Evolutionary conservation across 37 sponge, comb jelly and placozoan genomes (phyloP).

Genomic region (Axinella damicornis): DNA sequence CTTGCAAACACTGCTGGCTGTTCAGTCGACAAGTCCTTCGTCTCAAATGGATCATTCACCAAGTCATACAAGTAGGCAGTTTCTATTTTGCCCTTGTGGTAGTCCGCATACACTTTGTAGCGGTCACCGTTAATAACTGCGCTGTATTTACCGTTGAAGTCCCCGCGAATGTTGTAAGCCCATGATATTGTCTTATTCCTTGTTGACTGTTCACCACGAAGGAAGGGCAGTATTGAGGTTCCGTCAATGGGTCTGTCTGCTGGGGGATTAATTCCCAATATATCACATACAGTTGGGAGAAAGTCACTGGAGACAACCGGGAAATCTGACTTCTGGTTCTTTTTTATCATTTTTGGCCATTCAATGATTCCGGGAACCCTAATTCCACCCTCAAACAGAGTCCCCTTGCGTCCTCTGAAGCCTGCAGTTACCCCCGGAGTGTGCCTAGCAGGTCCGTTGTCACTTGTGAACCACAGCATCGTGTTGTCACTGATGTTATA

Average conservation of each 20-base stretch:
- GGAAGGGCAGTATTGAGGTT: slow-evolving; percentile 54
- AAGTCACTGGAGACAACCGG: slow-evolving; percentile 68
- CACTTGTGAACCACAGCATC: slow-evolving; percentile 79
- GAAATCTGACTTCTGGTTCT: slow-evolving; percentile 25
- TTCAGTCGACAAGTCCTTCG: slow-evolving; percentile 19
- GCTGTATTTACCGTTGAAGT: slow-evolving; percentile 44
- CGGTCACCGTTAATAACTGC: slow-evolving; percentile 48
- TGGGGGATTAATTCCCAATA: slow-evolving; percentile 21
- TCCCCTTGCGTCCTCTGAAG: slow-evolving; percentile 57
- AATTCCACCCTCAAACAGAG: slow-evolving; percentile 66
- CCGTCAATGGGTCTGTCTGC: slow-evolving; percentile 71
- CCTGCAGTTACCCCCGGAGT: slow-evolving; percentile 58
- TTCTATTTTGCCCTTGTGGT: slow-evolving; percentile 20
- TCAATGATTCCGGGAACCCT: slow-evolving; percentile 72
- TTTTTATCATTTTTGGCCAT: slow-evolving; percentile 62
- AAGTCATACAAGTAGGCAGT: slow-evolving; percentile 53
- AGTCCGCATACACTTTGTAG: slow-evolving; percentile 46
- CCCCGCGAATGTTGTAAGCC: slow-evolving; percentile 47
- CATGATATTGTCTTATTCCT: slow-evolving; percentile 58
- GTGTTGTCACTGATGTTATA: slow-evolving; percentile 64
- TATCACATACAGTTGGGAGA: slow-evolving; percentile 67
- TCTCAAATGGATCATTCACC: slow-evolving; percentile 43
- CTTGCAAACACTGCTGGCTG: neutral
- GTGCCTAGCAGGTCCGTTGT: slow-evolving; percentile 58
- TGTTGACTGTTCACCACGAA: slow-evolving; percentile 4